These are phyloP conservation scores for Quiscalus mexicanus DNA, from an alignment of 2,113 vertebrate species.

Conservation along the genomic window DNA sequence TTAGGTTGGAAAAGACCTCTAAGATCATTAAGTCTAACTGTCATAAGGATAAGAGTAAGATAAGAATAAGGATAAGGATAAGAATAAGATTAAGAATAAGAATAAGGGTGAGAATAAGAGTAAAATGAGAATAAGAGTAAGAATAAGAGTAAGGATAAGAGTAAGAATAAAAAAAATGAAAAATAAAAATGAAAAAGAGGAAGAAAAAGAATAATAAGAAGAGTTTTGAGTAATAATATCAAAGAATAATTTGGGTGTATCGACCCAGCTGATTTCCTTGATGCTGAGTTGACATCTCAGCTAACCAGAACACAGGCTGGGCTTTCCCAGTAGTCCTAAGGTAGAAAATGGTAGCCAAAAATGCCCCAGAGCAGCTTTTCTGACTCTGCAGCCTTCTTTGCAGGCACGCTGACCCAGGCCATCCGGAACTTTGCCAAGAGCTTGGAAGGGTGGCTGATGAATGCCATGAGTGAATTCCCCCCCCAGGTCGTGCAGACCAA, in stretches of 20 bases:
- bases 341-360: not conserved
- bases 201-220: not conserved
- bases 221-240: not conserved
- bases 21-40: too few relatives aligned
- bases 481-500: conserved; percentile 92
- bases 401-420: conserved; percentile 96
- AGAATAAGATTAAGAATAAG: too few relatives aligned
- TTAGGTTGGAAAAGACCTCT: too few relatives aligned
- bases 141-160: not conserved
- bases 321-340: not conserved
- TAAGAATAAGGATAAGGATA: not conserved
- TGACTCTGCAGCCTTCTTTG: not conserved
- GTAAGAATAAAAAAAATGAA: not conserved
- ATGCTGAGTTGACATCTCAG: not conserved
- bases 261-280: not conserved
- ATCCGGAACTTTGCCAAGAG: conserved; percentile 98
- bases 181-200: not conserved
- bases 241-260: not conserved
- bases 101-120: not conserved
- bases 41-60: too few relatives aligned
- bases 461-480: conserved; percentile 93
- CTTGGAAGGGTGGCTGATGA: conserved; percentile 93
- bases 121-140: too few relatives aligned
- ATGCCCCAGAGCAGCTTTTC: accelerated
- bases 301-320: not conserved